phyloP scores from a whole-genome alignment of 2,888 invertebrate species.

The Omphaloscelis lunosa region DNA sequence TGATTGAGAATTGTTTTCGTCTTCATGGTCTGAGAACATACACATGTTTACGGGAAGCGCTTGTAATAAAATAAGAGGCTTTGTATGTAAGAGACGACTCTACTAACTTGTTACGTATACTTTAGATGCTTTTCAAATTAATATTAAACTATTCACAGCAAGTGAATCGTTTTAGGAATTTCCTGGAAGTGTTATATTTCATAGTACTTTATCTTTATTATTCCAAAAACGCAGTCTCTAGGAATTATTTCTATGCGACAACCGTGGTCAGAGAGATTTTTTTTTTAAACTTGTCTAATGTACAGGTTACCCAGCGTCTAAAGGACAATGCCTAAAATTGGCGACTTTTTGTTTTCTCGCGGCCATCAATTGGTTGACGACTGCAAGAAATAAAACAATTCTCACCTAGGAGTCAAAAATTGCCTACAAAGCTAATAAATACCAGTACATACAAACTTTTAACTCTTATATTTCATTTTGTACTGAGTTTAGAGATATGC shows the following conservation, averaged over 20 bases:
- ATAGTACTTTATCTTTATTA: neutral
- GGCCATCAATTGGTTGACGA: too few species aligned
- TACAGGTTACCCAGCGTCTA: too few species aligned
- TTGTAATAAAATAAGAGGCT: constrained; percentile 19
- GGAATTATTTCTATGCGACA: neutral
- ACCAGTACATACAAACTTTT: too few species aligned
- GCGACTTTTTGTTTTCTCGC: too few species aligned
- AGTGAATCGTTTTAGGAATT: neutral
- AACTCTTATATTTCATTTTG: too few species aligned
- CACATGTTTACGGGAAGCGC: constrained; percentile 25
- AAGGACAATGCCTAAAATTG: too few species aligned
- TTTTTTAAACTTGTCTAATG: too few species aligned
- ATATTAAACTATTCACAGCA: neutral
- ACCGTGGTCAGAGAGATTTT: too few species aligned
- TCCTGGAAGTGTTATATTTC: neutral
- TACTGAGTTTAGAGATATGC: too few species aligned
- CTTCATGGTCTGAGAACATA: constrained; percentile 19
- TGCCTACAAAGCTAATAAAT: too few species aligned
- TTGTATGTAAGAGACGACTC: constrained; percentile 16
- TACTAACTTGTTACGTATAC: neutral
- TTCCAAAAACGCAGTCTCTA: neutral
- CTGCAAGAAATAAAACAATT: too few species aligned
- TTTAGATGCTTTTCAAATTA: neutral
- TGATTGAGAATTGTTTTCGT: constrained; percentile 30
- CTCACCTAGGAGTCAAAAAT: too few species aligned